Conservation (phyloP, 92 coral and sea anemone genomes). For the Meandrina meandrites region DNA sequence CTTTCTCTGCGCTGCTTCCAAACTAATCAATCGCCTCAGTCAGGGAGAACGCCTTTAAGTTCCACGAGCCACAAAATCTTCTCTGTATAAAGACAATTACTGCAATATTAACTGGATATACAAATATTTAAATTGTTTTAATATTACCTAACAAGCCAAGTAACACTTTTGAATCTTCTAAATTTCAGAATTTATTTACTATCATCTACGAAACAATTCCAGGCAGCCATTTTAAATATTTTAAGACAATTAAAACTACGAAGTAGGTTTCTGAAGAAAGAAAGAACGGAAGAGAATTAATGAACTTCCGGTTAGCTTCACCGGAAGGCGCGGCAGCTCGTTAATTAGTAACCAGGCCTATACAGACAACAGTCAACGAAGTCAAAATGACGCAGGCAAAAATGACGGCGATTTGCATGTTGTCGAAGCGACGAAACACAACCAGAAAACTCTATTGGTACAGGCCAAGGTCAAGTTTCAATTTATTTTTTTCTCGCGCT, state of each 20-base stretch:
- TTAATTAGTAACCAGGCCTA: background rate
- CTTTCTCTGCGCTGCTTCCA: no score
- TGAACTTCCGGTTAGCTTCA: background rate
- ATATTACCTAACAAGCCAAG: no score
- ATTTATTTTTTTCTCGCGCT: slow-evolving; percentile 5
- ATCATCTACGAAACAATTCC: background rate
- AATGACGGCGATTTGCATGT: slow-evolving; percentile 1
- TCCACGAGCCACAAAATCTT: no score
- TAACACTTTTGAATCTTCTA: no score
- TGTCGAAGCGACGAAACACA: slow-evolving; percentile 18
- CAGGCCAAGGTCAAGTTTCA: slow-evolving; percentile 3
- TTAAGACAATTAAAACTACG: background rate
- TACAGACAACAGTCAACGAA: background rate
- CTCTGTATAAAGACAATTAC: no score
- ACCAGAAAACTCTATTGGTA: background rate
- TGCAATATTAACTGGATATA: no score
- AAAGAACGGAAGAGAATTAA: background rate
- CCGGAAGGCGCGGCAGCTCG: background rate
- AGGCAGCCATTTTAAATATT: no score
- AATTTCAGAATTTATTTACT: background rate
- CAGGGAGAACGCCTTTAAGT: no score
- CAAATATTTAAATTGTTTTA: no score
- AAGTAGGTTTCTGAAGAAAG: background rate
- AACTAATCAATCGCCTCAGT: no score
- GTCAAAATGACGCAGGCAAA: slow-evolving; percentile 3